Percentiles rank a stretch among this genome's conserved stretches.
Evolutionary conservation across 2,113 vertebrate species (phyloP).

Genomic region (Actinemys pallida): DNA sequence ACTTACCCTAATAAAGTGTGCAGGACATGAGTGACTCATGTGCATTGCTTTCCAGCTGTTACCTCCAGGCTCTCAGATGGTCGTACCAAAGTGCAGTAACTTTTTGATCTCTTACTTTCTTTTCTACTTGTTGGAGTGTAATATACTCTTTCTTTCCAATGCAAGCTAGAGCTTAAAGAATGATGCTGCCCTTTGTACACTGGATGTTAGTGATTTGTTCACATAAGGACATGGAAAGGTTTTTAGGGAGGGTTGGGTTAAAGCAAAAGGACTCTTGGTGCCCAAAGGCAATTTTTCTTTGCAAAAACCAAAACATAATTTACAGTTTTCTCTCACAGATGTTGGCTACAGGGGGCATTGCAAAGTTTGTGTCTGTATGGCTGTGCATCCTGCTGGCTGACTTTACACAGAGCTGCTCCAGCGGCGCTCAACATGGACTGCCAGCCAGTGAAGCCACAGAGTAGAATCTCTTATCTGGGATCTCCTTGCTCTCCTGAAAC

Average conservation of each 20-base stretch:
- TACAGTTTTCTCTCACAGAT: background rate
- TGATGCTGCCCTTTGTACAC: background rate
- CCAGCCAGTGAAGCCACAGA: background rate
- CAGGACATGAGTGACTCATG: background rate
- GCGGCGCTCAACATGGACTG: background rate
- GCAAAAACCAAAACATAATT: background rate
- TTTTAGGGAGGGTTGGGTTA: background rate
- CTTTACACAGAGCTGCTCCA: background rate
- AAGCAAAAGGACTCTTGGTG: background rate
- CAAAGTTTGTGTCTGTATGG: background rate
- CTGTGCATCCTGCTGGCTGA: fast-evolving
- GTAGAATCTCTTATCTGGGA: background rate
- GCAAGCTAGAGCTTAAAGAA: background rate
- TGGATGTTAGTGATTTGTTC: background rate
- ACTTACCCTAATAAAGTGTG: background rate
- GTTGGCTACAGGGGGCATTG: background rate
- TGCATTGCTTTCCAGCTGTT: background rate
- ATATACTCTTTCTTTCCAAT: background rate
- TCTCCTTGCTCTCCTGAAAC: background rate
- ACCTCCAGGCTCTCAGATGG: background rate
- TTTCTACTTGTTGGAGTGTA: background rate
- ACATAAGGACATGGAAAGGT: background rate
- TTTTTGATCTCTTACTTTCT: background rate
- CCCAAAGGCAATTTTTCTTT: background rate
- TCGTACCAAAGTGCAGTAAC: background rate